These are phyloP conservation scores for Drosophila lacteicornis DNA, from an alignment of 1,140 invertebrate species.

Conservation along the genomic window DNA sequence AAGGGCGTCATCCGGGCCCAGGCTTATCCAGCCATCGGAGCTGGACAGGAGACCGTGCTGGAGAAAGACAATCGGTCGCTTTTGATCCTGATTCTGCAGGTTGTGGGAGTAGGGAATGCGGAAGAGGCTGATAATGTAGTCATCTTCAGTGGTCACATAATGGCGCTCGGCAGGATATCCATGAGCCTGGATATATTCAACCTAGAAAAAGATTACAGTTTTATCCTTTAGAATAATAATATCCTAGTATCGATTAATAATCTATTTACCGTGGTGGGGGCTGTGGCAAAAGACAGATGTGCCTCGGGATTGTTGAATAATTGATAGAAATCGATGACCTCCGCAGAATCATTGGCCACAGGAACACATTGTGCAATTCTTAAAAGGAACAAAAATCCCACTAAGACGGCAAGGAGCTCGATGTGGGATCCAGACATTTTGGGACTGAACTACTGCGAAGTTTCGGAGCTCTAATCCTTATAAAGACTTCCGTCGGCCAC, in stretches of 20 bases:
- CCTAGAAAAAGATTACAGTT: neutral
- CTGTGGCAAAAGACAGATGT: slow-evolving; percentile 17
- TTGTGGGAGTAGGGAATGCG: slow-evolving; percentile 84
- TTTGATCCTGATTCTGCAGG: slow-evolving; percentile 29
- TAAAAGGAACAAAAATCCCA: neutral
- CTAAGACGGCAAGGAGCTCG: neutral
- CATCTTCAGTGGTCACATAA: slow-evolving; percentile 85
- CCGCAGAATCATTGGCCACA: neutral
- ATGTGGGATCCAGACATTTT: slow-evolving; percentile 20
- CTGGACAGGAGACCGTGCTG: slow-evolving; percentile 88
- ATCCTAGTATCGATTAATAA: too few relatives aligned
- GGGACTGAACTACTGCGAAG: slow-evolving; percentile 11
- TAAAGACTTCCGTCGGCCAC: slow-evolving; percentile 2
- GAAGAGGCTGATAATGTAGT: slow-evolving; percentile 86
- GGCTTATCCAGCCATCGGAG: slow-evolving; percentile 86
- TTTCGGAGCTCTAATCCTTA: neutral
- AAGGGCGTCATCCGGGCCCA: slow-evolving; percentile 83
- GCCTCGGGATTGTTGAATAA: slow-evolving; percentile 50
- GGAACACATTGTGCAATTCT: slow-evolving; percentile 7
- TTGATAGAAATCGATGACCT: slow-evolving; percentile 28
- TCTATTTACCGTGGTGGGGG: slow-evolving; percentile 42
- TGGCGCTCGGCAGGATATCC: slow-evolving; percentile 86
- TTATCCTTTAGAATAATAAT: too few relatives aligned
- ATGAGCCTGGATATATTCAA: slow-evolving; percentile 29
- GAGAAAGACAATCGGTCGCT: slow-evolving; percentile 86